A percentile compares a stretch with the other conserved stretches of the same genome.
phyloP scores from a whole-genome alignment of 2,888 invertebrate species.

The Eupsilia transversa region DNA sequence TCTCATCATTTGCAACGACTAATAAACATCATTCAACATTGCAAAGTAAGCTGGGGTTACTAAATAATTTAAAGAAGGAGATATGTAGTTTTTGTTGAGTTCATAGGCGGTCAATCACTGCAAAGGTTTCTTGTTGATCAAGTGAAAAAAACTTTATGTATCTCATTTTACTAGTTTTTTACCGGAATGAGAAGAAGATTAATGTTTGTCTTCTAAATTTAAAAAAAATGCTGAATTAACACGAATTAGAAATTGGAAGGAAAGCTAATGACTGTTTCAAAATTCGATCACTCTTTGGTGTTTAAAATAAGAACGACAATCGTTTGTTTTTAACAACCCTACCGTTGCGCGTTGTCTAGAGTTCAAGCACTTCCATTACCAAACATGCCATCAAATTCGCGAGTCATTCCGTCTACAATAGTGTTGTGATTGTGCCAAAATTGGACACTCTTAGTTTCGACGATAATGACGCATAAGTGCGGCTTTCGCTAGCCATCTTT shows the following conservation, averaged over 20 bases:
- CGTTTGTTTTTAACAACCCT: constrained; percentile 25
- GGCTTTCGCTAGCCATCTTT: constrained; percentile 70
- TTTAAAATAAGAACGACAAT: neutral
- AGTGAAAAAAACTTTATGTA: neutral
- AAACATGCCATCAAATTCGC: constrained; percentile 43
- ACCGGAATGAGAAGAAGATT: no score
- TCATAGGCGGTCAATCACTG: constrained; percentile 28
- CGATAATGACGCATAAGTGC: constrained; percentile 59
- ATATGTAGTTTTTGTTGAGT: constrained; percentile 29
- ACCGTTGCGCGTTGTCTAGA: neutral
- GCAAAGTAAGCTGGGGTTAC: constrained; percentile 26
- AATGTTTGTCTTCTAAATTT: neutral
- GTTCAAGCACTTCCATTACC: constrained; percentile 7
- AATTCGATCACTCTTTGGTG: neutral
- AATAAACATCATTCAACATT: constrained; percentile 38
- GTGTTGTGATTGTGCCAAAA: constrained; percentile 63
- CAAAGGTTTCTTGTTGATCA: neutral
- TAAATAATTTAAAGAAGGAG: constrained; percentile 4
- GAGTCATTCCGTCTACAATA: constrained; percentile 47
- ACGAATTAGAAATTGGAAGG: neutral
- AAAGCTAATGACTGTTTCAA: neutral
- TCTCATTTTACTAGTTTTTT: neutral
- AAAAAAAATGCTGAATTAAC: neutral
- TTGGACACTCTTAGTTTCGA: constrained; percentile 65
- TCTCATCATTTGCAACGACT: constrained; percentile 54